A percentile compares a stretch with the other conserved stretches of the same genome.
Conservation (phyloP, 2,888 invertebrate species). For the Malachius bipustulatus region DNA sequence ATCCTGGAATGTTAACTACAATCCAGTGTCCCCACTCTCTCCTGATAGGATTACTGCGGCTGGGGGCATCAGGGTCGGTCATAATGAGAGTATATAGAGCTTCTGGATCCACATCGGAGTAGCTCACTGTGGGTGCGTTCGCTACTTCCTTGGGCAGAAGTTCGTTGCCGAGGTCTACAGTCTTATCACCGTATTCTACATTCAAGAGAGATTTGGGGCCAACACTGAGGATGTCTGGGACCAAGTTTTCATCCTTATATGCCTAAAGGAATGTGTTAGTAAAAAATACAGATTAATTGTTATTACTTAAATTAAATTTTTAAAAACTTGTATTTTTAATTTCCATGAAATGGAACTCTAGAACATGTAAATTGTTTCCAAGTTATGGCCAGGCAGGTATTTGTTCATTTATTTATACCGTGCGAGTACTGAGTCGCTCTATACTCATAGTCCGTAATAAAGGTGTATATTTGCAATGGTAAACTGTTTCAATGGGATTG, state of each 20-base stretch:
- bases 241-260: conserved; percentile 39
- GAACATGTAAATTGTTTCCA: neutral
- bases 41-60: conserved; percentile 52
- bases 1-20: conserved; percentile 59
- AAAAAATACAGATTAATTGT: too few relatives aligned
- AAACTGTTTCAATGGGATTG: too few relatives aligned
- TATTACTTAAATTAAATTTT: neutral
- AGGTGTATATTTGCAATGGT: too few relatives aligned
- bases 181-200: conserved; percentile 39
- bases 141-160: conserved; percentile 63
- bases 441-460: too few relatives aligned
- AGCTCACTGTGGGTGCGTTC: conserved; percentile 35
- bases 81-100: conserved; percentile 35
- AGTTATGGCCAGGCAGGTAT: too few relatives aligned
- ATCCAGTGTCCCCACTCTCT: conserved; percentile 73
- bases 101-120: conserved; percentile 30
- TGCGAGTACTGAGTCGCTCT: too few relatives aligned
- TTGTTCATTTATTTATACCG: too few relatives aligned
- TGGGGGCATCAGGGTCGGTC: conserved; percentile 68
- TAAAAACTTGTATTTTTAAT: neutral
- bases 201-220: conserved; percentile 43
- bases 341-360: neutral
- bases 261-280: conserved; percentile 9
- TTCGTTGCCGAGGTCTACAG: conserved; percentile 51
- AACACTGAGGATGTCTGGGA: conserved; percentile 57